Evolutionary conservation across 2,888 invertebrate species (phyloP), one percentile per base, ranked within the genome.

Genomic region (Orchesellides sinensis): DNA sequence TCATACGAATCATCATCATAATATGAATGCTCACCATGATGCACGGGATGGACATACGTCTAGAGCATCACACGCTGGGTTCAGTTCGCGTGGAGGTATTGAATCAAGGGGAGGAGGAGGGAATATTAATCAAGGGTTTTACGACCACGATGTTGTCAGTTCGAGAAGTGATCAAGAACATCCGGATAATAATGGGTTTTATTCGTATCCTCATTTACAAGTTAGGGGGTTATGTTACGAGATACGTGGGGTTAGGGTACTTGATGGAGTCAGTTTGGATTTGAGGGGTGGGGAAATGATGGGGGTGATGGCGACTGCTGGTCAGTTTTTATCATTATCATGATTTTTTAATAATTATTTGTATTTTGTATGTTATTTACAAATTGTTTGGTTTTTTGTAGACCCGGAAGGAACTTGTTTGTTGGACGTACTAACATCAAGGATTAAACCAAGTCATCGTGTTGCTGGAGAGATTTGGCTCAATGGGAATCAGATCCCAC

Each of bases 241-340:
- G 88, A 85, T 84, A 84, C 78, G 86, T 89, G 89, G 82, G 89
- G 80, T 87, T 4, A 91, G 93, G 17, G 90, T 94, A 12, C 92
- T 95, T 1, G 93, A 95, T 65, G 94, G 94, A 2, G 92, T 98
- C 8, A 95, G 96, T 29, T 93, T 98, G 88, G 98, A 98, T 90
- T 95, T 95, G 27, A 94, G 95, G 87, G 97, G 96, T 0, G 97
- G 97, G 1, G 98, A 98, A 91, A 93, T 98, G 56, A 91, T 98
- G 88, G 97, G 97, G 1, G 93, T 98, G 23, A 93, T 98, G 93
- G 95, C 97, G 0, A 98, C 98, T 0, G 89, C 89, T 61, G 91
- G 91, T 91, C 81, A 89, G 88, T 84, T 63, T 56, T 25, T 56
- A 56, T 1, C 1, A 23, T 1, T 12, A 12, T 56, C 27, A 3